phyloP scores from a whole-genome alignment of 2,113 vertebrate species.

The Tachycineta bicolor region DNA sequence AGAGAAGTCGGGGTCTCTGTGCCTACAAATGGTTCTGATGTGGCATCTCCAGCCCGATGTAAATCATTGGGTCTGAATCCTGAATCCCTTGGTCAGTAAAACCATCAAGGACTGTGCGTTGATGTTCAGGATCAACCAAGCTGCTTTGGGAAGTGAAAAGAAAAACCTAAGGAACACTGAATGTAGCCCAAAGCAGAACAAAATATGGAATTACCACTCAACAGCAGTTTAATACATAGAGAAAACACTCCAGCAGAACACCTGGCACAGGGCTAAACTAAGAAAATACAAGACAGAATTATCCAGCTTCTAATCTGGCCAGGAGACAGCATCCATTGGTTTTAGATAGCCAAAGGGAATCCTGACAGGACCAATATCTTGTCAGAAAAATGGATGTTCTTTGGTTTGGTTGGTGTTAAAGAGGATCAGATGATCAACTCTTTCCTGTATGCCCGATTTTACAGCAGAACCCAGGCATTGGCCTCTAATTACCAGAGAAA shows the following conservation, averaged over 20 bases:
- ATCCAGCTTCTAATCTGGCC: neutral
- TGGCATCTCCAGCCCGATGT: neutral
- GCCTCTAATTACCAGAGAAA: neutral
- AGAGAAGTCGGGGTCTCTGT: neutral
- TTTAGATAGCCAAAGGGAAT: neutral
- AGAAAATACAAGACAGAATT: neutral
- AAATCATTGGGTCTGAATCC: neutral
- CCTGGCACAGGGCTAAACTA: neutral
- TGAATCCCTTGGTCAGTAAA: neutral
- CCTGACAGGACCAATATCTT: neutral
- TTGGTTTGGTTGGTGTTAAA: neutral
- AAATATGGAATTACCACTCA: neutral
- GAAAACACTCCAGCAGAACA: neutral
- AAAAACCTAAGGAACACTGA: neutral
- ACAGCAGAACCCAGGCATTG: neutral
- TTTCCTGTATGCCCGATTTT: neutral
- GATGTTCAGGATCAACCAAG: neutral
- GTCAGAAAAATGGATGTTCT: neutral
- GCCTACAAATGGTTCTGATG: neutral
- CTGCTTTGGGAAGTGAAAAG: neutral
- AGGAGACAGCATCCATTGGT: neutral
- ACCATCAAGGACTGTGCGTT: neutral
- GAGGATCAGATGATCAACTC: neutral
- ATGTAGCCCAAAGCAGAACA: neutral
- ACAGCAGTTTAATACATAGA: neutral